Evolutionary conservation across 2,888 invertebrate species (phyloP).

Genomic region (Cylindroiulus punctatus): DNA sequence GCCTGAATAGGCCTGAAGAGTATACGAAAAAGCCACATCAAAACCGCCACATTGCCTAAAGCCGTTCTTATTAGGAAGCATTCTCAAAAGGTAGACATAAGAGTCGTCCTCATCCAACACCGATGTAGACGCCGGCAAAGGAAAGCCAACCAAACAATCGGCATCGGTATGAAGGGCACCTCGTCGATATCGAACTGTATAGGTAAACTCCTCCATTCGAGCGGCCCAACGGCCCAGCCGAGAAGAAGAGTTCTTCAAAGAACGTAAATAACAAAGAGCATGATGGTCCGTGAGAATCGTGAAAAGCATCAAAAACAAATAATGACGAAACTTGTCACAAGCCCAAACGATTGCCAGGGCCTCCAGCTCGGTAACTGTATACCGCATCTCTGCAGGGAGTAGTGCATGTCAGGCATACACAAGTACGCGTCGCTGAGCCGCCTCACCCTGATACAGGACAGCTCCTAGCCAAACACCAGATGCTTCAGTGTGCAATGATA

Average conservation of each 20-base stretch:
- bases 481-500: background rate
- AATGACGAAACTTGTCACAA: background rate
- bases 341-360: background rate
- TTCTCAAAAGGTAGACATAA: background rate
- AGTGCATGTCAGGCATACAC: background rate
- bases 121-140: no score
- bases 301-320: background rate
- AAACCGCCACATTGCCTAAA: no score
- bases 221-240: background rate
- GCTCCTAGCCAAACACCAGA: background rate
- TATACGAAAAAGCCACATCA: no score
- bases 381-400: background rate
- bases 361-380: background rate
- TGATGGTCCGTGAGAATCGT: background rate
- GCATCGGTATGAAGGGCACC: background rate
- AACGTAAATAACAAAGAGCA: background rate
- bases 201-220: background rate
- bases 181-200: background rate
- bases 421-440: background rate
- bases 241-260: background rate
- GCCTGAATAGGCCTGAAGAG: no score
- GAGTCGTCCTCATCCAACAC: background rate
- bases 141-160: background rate
- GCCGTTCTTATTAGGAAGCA: background rate
- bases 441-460: background rate